A percentile compares a stretch with the other conserved stretches of the same genome.
Conservation (phyloP, 2,888 invertebrate genomes). For the Ochropacha duplaris region DNA sequence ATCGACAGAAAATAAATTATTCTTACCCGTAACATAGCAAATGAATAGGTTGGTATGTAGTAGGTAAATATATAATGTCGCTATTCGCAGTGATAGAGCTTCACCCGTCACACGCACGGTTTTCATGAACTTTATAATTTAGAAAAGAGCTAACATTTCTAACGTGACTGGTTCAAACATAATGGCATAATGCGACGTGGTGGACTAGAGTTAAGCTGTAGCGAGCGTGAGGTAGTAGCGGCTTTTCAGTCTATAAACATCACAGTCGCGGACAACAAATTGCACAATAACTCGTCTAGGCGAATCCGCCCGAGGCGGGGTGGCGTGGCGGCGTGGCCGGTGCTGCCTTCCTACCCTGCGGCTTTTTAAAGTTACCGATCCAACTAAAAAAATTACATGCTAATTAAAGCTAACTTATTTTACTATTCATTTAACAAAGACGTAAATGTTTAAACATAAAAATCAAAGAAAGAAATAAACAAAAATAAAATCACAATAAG, state of each 20-base stretch:
- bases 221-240: slow-evolving; percentile 82
- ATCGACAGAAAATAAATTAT: slow-evolving; percentile 64
- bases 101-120: slow-evolving; percentile 49
- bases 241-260: slow-evolving; percentile 86
- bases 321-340: slow-evolving; percentile 44
- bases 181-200: slow-evolving; percentile 63
- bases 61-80: slow-evolving; percentile 59
- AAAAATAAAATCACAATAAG: slow-evolving; percentile 79
- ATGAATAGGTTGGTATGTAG: slow-evolving; percentile 49
- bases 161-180: slow-evolving; percentile 17
- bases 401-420: slow-evolving; percentile 79
- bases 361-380: slow-evolving; percentile 63
- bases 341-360: slow-evolving; percentile 56
- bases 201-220: slow-evolving; percentile 77
- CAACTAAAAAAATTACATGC: slow-evolving; percentile 61
- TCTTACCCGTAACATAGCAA: slow-evolving; percentile 69
- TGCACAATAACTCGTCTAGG: slow-evolving; percentile 78
- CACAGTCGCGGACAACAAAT: slow-evolving; percentile 85
- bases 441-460: slow-evolving; percentile 78
- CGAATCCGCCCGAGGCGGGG: slow-evolving; percentile 55
- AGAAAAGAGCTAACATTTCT: slow-evolving; percentile 1
- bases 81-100: slow-evolving; percentile 63
- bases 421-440: slow-evolving; percentile 74
- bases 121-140: slow-evolving; percentile 10
- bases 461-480: slow-evolving; percentile 73